Conservation (phyloP, 2,797 vertebrate genomes). For the Columba guinea region DNA sequence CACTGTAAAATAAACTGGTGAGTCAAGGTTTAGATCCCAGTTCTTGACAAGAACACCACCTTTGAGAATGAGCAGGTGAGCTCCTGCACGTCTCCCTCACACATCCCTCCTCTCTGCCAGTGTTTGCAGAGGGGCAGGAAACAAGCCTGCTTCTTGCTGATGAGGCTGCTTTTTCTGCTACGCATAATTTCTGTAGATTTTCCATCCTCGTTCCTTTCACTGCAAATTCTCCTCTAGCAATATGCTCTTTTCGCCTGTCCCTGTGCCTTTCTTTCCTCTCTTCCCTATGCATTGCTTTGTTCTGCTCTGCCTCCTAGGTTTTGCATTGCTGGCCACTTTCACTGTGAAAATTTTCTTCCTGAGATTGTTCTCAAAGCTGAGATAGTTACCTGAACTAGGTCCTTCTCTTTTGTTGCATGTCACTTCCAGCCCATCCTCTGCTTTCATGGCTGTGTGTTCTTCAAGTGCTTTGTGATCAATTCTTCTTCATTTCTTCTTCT, state of each 20-base stretch:
- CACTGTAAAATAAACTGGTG: background rate
- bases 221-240: background rate
- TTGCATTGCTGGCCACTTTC: background rate
- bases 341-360: background rate
- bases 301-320: background rate
- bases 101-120: background rate
- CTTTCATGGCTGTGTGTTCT: background rate
- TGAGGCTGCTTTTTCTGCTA: background rate
- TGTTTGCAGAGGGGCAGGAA: background rate
- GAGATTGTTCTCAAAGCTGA: background rate
- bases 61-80: background rate
- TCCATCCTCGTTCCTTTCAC: background rate
- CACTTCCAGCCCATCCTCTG: background rate
- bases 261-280: background rate
- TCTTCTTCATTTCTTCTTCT: background rate
- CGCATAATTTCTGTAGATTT: background rate
- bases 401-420: background rate
- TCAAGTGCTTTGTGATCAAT: background rate
- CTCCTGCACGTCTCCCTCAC: background rate
- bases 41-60: background rate
- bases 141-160: background rate
- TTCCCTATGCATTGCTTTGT: background rate
- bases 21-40: background rate
- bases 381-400: background rate
- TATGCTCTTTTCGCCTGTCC: background rate